Conservation (phyloP, 2,888 invertebrate genomes). For the Oscheius sp. region DNA sequence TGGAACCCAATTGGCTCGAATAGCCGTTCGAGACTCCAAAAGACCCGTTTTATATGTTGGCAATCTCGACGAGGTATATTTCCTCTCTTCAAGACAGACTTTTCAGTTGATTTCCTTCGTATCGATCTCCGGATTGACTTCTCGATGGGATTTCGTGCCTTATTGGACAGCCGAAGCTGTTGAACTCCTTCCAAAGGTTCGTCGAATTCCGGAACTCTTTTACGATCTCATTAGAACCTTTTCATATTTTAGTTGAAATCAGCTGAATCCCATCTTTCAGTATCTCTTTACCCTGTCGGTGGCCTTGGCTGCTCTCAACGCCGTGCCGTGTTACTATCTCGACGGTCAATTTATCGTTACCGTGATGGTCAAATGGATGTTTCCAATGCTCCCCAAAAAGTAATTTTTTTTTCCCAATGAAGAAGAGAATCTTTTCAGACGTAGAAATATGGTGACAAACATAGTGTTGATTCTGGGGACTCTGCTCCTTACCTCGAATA, state of each 20-base stretch:
- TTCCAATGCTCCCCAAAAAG: conserved; percentile 35
- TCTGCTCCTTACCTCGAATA: conserved; percentile 44
- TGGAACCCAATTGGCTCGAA: conserved; percentile 78
- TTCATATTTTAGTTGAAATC: too few relatives aligned
- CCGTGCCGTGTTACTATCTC: conserved; percentile 89
- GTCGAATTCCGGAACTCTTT: not conserved
- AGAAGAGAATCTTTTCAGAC: conserved; percentile 49
- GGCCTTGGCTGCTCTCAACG: conserved; percentile 88
- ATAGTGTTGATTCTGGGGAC: conserved; percentile 46
- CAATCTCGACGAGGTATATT: conserved; percentile 75
- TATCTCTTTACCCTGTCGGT: conserved; percentile 81
- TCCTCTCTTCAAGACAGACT: not conserved
- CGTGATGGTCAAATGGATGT: conserved; percentile 69
- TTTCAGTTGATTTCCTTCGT: conserved; percentile 50
- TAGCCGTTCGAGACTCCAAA: conserved; percentile 68
- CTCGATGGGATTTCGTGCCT: conserved; percentile 35
- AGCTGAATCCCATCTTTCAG: too few relatives aligned
- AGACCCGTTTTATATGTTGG: conserved; percentile 82
- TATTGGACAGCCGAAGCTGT: conserved; percentile 34
- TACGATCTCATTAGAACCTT: too few relatives aligned
- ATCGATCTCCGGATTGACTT: conserved; percentile 28
- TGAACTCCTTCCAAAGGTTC: conserved; percentile 34
- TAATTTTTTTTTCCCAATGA: conserved; percentile 28
- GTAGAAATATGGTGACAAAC: conserved; percentile 39
- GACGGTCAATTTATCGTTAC: conserved; percentile 90